A percentile compares a stretch with the other conserved stretches of the same genome.
phyloP scores from a whole-genome alignment of 2,797 vertebrate species.

The Arrhamphus sclerolepis region DNA sequence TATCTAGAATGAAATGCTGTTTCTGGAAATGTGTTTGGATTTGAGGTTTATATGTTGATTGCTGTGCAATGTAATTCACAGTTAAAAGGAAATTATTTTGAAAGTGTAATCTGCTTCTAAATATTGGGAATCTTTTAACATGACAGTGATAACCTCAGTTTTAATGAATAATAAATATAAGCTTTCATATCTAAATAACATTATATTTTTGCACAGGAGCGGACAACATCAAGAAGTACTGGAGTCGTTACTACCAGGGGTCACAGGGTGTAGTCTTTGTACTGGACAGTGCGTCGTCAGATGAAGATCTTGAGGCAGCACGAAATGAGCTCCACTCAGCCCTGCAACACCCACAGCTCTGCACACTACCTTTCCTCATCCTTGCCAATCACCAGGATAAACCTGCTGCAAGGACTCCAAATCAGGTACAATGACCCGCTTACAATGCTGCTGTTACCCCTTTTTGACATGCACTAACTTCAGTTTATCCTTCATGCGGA shows the following conservation, averaged over 20 bases:
- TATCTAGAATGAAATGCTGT: not conserved
- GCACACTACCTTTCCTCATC: slow-evolving; percentile 98
- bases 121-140: not conserved
- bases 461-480: not conserved
- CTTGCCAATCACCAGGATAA: slow-evolving; percentile 99
- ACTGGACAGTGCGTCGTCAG: slow-evolving; percentile 94
- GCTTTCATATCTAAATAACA: slow-evolving; percentile 7
- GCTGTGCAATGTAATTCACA: no score
- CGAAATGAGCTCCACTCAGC: slow-evolving; percentile 96
- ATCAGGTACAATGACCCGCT: slow-evolving; percentile 85
- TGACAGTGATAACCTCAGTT: not conserved
- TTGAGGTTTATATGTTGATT: not conserved
- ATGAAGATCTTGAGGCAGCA: slow-evolving; percentile 93
- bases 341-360: slow-evolving; percentile 97
- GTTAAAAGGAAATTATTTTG: no score
- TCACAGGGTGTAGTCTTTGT: slow-evolving; percentile 98
- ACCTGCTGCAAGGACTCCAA: slow-evolving; percentile 91
- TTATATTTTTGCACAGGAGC: slow-evolving; percentile 82
- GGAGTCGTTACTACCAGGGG: slow-evolving; percentile 99
- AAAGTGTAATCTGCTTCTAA: no score
- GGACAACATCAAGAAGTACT: slow-evolving; percentile 97
- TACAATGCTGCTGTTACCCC: not conserved
- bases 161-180: not conserved
- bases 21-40: not conserved
- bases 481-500: not conserved